A percentile compares a stretch with the other conserved stretches of the same genome.
These are phyloP conservation scores for Ispidina lecontei DNA, from an alignment of 2,797 vertebrate genomes.

Conservation along the genomic window DNA sequence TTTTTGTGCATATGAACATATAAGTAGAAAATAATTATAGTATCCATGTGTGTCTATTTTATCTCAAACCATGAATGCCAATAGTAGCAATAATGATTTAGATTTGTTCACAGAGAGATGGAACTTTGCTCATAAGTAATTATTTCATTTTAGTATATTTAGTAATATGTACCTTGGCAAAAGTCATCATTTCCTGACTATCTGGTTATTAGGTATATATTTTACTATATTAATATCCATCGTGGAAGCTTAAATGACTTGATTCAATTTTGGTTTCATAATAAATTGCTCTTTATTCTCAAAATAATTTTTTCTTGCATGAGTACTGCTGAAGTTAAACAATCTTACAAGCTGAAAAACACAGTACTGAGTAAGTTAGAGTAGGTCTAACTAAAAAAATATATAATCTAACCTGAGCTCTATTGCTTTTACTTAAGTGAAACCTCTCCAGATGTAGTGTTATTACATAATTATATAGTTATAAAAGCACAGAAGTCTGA, in stretches of 20 bases:
- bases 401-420: not conserved
- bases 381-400: not conserved
- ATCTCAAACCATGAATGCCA: not conserved
- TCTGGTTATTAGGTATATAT: not conserved
- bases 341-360: not conserved
- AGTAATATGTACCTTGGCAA: not conserved
- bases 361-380: not conserved
- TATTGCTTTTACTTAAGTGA: conserved; percentile 3
- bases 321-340: not conserved
- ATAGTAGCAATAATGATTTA: not conserved
- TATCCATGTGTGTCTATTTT: not conserved
- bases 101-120: not conserved
- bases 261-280: not conserved
- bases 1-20: not conserved
- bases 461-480: conserved; percentile 32
- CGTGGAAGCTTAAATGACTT: not conserved
- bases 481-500: not conserved
- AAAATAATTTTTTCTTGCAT: not conserved
- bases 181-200: not conserved
- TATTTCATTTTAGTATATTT: not conserved
- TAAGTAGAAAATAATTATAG: not conserved
- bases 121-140: not conserved
- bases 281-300: not conserved
- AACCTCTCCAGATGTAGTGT: not conserved
- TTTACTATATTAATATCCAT: not conserved